Evolutionary conservation across 2,113 vertebrate species (phyloP).

Genomic region (Larimichthys crocea): DNA sequence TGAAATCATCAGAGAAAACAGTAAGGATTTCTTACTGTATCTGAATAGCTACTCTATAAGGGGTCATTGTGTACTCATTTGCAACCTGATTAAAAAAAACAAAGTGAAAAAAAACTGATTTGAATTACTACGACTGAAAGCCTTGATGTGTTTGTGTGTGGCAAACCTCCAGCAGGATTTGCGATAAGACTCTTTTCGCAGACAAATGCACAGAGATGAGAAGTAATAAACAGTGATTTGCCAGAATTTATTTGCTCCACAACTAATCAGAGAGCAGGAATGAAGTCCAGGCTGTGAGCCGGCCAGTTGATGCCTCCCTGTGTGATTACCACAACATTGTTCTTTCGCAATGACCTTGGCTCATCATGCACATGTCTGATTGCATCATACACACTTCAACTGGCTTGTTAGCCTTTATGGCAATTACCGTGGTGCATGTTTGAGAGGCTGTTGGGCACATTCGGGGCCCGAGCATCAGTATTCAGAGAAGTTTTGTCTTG

Average conservation of each 20-base stretch:
- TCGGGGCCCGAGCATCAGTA: neutral
- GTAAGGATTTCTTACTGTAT: neutral
- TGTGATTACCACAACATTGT: slow-evolving; percentile 38
- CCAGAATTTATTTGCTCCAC: slow-evolving; percentile 29
- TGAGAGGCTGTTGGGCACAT: slow-evolving; percentile 24
- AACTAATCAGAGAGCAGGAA: slow-evolving; percentile 34
- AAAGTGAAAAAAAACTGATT: neutral
- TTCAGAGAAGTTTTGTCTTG: slow-evolving; percentile 15
- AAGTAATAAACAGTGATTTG: slow-evolving; percentile 15
- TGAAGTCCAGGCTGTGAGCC: slow-evolving; percentile 2
- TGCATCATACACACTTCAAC: slow-evolving; percentile 1
- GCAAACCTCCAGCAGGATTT: slow-evolving; percentile 6
- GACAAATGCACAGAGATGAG: slow-evolving; percentile 13
- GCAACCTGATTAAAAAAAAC: slow-evolving; percentile 14
- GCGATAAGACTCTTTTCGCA: slow-evolving; percentile 19
- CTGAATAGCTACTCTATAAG: neutral
- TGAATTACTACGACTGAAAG: neutral
- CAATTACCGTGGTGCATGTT: slow-evolving; percentile 17
- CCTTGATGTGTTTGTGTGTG: neutral
- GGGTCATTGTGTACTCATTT: slow-evolving; percentile 24
- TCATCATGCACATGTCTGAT: slow-evolving; percentile 53
- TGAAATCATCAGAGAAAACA: slow-evolving; percentile 44
- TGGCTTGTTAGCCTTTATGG: slow-evolving; percentile 32
- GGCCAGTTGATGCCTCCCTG: neutral
- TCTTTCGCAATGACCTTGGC: slow-evolving; percentile 60